These are phyloP conservation scores for Triplophysa rosa DNA, from an alignment of 2,113 vertebrate genomes.

Conservation along the genomic window DNA sequence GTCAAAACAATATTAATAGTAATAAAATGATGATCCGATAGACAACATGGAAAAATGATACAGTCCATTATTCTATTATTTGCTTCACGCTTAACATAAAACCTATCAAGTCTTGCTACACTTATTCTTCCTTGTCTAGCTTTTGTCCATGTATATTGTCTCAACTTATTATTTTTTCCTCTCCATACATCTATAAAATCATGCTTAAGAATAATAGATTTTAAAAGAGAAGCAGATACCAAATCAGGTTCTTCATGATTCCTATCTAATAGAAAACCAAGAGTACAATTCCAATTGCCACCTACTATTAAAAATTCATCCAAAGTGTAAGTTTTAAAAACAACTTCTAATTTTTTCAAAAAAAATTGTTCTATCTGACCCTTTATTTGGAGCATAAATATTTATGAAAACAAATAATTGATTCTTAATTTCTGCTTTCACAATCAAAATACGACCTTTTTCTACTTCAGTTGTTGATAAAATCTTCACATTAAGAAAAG, in stretches of 20 bases:
- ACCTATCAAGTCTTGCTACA: neutral
- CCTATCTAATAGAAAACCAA: neutral
- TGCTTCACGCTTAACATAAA: conserved; percentile 43
- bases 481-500: too few relatives aligned
- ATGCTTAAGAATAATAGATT: too few relatives aligned
- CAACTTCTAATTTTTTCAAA: too few relatives aligned
- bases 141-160: neutral
- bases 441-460: too few relatives aligned
- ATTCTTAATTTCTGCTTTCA: too few relatives aligned
- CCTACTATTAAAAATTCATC: too few relatives aligned
- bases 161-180: neutral
- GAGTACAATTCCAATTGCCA: too few relatives aligned
- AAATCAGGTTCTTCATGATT: neutral
- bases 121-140: neutral
- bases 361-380: too few relatives aligned
- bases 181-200: neutral
- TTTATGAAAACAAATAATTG: too few relatives aligned
- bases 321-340: too few relatives aligned
- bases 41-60: neutral
- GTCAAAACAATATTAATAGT: neutral
- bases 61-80: neutral
- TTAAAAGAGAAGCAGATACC: neutral
- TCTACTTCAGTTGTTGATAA: too few relatives aligned
- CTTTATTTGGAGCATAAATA: too few relatives aligned
- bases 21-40: neutral